These are phyloP conservation scores for Turdus rufiventris DNA, from an alignment of 2,113 vertebrate genomes.

Conservation along the genomic window DNA sequence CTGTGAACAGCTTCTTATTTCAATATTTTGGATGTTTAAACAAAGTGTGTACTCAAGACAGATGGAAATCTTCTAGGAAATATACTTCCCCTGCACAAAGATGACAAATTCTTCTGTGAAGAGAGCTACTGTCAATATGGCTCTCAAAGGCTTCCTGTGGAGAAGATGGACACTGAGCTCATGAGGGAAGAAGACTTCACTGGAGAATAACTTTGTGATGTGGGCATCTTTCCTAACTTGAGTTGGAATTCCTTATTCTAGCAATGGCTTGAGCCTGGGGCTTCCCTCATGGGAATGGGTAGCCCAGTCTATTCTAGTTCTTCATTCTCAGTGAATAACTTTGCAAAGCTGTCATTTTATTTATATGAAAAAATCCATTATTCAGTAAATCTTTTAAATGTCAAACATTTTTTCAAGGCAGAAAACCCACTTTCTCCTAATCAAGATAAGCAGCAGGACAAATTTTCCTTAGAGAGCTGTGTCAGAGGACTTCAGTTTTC, in stretches of 20 bases:
- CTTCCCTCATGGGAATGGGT: neutral
- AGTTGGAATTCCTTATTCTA: neutral
- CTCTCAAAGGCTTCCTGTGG: neutral
- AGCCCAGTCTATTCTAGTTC: neutral
- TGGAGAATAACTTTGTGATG: neutral
- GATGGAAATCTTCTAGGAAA: constrained; percentile 4
- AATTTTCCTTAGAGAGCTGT: neutral
- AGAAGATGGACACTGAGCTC: neutral
- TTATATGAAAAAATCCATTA: no score
- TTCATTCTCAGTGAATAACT: neutral
- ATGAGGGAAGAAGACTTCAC: neutral
- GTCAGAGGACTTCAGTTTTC: neutral
- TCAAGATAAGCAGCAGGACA: neutral
- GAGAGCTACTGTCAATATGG: neutral
- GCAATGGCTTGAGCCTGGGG: neutral
- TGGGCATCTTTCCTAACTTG: neutral
- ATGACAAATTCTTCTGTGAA: neutral
- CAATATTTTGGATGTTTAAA: constrained; percentile 57
- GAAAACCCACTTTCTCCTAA: neutral
- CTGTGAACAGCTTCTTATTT: constrained; percentile 10
- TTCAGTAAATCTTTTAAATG: neutral
- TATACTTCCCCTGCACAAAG: neutral
- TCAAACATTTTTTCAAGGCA: neutral
- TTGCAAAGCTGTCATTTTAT: neutral
- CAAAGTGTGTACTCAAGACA: neutral